Evolutionary conservation across 1,140 invertebrate species (phyloP).

Genomic region (Anthonomus grandis): DNA sequence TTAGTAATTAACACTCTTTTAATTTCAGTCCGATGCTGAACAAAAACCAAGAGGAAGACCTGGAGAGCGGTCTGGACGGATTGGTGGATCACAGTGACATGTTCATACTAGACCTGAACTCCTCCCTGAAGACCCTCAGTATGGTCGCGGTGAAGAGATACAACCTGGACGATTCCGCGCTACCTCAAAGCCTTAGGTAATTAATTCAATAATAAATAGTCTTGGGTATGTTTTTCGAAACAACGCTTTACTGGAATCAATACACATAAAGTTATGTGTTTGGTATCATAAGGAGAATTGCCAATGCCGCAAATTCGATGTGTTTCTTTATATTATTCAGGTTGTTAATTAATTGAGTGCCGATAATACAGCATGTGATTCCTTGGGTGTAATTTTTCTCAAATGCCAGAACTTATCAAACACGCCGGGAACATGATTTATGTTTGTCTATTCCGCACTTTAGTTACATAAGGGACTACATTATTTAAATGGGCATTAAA

Average conservation of each 20-base stretch:
- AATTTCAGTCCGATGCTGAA: slow-evolving; percentile 32
- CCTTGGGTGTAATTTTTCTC: no score
- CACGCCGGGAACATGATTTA: no score
- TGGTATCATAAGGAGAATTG: no score
- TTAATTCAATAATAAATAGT: neutral
- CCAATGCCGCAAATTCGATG: no score
- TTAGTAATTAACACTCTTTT: neutral
- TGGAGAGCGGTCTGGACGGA: slow-evolving; percentile 8
- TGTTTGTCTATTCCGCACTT: no score
- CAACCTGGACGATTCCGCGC: slow-evolving; percentile 57
- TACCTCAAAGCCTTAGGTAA: slow-evolving; percentile 63
- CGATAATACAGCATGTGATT: neutral
- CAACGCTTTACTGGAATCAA: no score
- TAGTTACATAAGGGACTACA: no score
- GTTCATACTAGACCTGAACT: slow-evolving; percentile 71
- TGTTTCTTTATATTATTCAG: neutral
- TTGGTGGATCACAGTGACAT: slow-evolving; percentile 75
- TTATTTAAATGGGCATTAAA: no score
- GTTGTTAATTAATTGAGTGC: neutral
- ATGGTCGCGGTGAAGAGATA: slow-evolving; percentile 61
- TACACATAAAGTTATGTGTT: no score
- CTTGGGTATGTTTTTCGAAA: no score
- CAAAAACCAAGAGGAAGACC: slow-evolving; percentile 15
- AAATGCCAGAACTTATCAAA: no score
- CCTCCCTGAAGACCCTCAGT: slow-evolving; percentile 66